Percentiles rank a stretch among this genome's conserved stretches.
These are phyloP conservation scores for Bergia sp. DNA, from an alignment of 92 coral and sea anemone genomes.

Conservation along the genomic window DNA sequence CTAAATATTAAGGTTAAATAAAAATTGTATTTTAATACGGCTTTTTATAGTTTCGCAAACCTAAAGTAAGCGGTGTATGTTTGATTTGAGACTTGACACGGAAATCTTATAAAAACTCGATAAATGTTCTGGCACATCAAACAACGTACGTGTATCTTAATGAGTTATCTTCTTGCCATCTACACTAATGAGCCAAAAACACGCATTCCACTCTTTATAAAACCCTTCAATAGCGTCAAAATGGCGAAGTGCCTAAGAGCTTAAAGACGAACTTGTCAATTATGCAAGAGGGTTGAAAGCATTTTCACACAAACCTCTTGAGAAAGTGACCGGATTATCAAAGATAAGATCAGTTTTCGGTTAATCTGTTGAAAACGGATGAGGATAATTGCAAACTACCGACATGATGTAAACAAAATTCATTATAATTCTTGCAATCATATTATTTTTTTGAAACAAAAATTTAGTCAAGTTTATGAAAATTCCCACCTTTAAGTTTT, in stretches of 20 bases:
- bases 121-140: no score
- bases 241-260: not conserved
- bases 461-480: not conserved
- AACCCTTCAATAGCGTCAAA: constrained; percentile 2
- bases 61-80: no score
- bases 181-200: not conserved
- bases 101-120: no score
- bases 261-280: not conserved
- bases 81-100: no score
- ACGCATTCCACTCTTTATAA: not conserved
- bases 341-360: not conserved
- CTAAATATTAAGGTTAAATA: no score
- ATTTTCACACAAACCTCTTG: constrained; percentile 3
- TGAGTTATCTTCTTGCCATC: not conserved
- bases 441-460: no score
- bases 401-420: not conserved
- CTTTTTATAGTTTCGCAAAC: no score
- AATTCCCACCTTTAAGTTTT: no score
- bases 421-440: not conserved
- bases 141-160: no score
- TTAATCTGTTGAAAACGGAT: not conserved
- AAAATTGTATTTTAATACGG: no score
- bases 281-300: constrained; percentile 1
- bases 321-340: not conserved
- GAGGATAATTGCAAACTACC: not conserved